Conservation (phyloP, 2,797 vertebrate genomes). For the Pangasius sanitwongsei region DNA sequence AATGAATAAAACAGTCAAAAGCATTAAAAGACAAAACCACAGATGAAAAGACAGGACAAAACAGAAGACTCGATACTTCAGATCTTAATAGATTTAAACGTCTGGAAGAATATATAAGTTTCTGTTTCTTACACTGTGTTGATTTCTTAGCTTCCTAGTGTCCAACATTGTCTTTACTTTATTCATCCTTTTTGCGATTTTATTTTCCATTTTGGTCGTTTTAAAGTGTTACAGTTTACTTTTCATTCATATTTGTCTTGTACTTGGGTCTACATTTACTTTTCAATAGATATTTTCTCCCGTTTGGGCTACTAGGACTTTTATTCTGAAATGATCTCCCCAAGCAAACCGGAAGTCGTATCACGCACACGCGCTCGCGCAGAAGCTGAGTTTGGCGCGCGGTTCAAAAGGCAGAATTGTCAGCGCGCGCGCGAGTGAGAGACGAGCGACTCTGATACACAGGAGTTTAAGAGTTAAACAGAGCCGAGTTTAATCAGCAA, state of each 20-base stretch:
- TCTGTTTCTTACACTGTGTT: not conserved
- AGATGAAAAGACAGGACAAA: not conserved
- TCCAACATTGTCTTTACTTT: too few species aligned
- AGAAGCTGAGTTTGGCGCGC: slow-evolving; percentile 47
- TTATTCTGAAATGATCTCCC: not conserved
- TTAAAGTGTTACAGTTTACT: too few species aligned
- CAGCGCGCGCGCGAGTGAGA: slow-evolving; percentile 9
- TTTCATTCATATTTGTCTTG: not conserved
- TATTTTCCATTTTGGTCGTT: not conserved
- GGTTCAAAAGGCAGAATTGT: slow-evolving; percentile 38
- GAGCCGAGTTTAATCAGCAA: not conserved
- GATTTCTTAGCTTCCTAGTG: not conserved
- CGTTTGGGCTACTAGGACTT: not conserved
- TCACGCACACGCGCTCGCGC: not conserved
- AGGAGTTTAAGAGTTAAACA: not conserved
- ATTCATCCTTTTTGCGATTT: not conserved
- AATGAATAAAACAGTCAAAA: not conserved
- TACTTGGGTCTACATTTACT: not conserved
- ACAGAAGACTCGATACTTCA: not conserved
- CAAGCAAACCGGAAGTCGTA: not conserved
- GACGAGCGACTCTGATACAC: not conserved
- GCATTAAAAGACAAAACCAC: not conserved
- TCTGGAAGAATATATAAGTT: not conserved
- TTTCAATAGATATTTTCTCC: not conserved
- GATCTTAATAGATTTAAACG: not conserved